A percentile compares a stretch with the other conserved stretches of the same genome.
These are phyloP conservation scores for Anolis apletophallus DNA, from an alignment of 2,797 vertebrate species.

Conservation along the genomic window DNA sequence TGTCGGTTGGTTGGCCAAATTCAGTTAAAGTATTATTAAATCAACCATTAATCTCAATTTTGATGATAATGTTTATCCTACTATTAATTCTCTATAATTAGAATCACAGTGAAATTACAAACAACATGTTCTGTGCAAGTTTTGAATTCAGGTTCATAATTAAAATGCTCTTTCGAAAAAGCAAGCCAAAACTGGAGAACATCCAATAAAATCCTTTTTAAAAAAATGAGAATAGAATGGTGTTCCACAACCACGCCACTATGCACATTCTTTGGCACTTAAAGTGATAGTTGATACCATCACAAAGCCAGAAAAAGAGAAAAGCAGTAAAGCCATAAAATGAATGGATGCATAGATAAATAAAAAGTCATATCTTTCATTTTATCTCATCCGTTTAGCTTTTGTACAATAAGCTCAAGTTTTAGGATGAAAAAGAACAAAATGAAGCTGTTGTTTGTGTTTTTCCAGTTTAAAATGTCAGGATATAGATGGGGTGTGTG, in stretches of 20 bases:
- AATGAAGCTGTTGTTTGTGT: background rate
- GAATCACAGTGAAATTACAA: too few species aligned
- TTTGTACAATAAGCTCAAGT: constrained; percentile 30
- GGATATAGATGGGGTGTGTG: too few species aligned
- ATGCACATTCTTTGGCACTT: constrained; percentile 51
- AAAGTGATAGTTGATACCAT: constrained; percentile 35
- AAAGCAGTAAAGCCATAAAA: constrained; percentile 57
- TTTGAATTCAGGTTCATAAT: background rate
- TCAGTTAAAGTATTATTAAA: too few species aligned
- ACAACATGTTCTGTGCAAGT: too few species aligned
- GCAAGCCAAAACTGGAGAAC: background rate
- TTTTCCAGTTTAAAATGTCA: constrained; percentile 1
- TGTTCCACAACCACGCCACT: constrained; percentile 3
- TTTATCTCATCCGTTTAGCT: constrained; percentile 42
- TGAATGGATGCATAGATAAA: constrained; percentile 41
- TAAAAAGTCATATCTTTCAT: constrained; percentile 45
- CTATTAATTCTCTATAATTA: too few species aligned
- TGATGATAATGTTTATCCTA: too few species aligned
- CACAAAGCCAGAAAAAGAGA: constrained; percentile 51
- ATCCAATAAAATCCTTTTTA: too few species aligned
- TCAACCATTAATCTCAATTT: too few species aligned
- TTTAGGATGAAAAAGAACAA: constrained; percentile 25
- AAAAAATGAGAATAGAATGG: constrained; percentile 33
- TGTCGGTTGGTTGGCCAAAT: too few species aligned
- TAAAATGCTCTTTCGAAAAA: constrained; percentile 31